Conservation (phyloP, 2,797 vertebrate genomes). For the Fundulus diaphanus region DNA sequence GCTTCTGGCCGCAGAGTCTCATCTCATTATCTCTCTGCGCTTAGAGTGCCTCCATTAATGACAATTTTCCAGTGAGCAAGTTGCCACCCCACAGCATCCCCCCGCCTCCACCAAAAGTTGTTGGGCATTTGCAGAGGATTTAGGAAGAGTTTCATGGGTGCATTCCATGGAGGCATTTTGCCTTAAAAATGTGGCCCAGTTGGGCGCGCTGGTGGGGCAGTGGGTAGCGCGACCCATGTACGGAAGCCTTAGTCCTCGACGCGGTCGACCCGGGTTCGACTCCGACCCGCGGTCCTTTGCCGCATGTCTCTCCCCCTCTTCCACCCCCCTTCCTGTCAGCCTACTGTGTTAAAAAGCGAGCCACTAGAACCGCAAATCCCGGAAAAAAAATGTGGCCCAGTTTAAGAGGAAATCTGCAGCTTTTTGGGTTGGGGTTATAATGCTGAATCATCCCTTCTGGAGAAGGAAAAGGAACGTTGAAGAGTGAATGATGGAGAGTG, state of each 20-base stretch:
- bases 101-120: background rate
- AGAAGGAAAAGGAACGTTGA: constrained; percentile 8
- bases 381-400: background rate
- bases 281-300: no score
- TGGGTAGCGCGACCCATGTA: no score
- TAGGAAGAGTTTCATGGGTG: background rate
- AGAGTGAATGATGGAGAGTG: background rate
- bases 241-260: no score
- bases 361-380: no score
- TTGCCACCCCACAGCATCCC: background rate
- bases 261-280: no score
- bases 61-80: background rate
- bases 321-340: no score
- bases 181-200: no score
- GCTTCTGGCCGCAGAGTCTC: background rate
- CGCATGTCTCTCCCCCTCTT: no score
- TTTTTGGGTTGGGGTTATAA: constrained; percentile 19
- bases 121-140: background rate
- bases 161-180: background rate
- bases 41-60: no score
- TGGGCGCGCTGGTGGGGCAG: no score
- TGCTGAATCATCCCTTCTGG: constrained; percentile 36
- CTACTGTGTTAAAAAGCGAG: no score
- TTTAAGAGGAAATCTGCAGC: background rate
- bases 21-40: no score